Percentiles rank a stretch among this genome's conserved stretches.
These are phyloP conservation scores for Sula dactylatra DNA, from an alignment of 2,113 vertebrate species.

Conservation along the genomic window DNA sequence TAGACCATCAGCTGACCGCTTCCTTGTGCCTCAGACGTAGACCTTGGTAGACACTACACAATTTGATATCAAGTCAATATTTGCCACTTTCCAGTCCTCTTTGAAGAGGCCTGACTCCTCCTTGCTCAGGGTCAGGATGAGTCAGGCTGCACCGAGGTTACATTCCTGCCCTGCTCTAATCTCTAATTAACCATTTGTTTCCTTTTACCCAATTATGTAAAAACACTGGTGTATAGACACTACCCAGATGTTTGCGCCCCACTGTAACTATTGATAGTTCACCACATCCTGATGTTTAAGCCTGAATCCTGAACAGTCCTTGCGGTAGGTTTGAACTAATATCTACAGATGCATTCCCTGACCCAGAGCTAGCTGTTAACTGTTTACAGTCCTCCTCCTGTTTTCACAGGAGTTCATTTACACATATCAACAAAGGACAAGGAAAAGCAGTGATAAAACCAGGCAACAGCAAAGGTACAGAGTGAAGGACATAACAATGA, in stretches of 20 bases:
- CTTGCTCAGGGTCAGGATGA: neutral
- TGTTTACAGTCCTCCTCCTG: neutral
- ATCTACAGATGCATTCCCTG: neutral
- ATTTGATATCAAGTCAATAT: neutral
- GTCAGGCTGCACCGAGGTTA: neutral
- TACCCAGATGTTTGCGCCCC: neutral
- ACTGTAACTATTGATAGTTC: neutral
- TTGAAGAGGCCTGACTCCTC: neutral
- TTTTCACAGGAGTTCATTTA: neutral
- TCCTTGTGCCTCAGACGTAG: neutral
- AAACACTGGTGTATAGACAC: neutral
- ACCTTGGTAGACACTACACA: neutral
- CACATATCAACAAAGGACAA: neutral
- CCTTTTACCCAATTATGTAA: neutral
- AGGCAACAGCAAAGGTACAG: neutral
- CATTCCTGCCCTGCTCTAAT: neutral
- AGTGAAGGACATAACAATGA: neutral
- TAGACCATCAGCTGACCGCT: neutral
- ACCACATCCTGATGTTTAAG: neutral
- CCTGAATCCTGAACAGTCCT: neutral
- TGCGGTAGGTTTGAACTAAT: neutral
- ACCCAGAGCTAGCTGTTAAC: neutral
- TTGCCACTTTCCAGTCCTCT: neutral
- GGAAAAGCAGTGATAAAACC: neutral
- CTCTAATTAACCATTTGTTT: neutral